These are phyloP conservation scores for Chymomyza amoena DNA, from an alignment of 2,888 invertebrate species.

Conservation along the genomic window DNA sequence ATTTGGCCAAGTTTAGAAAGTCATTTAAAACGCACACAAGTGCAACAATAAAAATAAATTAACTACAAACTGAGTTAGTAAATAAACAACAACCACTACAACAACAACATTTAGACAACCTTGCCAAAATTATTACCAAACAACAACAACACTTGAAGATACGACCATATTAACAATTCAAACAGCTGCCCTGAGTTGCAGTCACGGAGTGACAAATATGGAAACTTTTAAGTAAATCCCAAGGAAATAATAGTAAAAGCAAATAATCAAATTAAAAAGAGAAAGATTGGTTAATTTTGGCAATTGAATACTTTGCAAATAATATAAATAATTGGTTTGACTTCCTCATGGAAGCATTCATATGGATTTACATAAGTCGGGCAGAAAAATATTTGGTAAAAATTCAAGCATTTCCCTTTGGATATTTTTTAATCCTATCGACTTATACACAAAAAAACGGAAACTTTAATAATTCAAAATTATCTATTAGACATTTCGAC, in stretches of 20 bases:
- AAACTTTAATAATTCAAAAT: too few species aligned
- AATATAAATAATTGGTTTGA: too few species aligned
- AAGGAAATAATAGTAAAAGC: background rate
- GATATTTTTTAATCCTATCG: too few species aligned
- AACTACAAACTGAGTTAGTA: slow-evolving; percentile 3
- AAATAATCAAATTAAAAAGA: background rate
- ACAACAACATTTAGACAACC: background rate
- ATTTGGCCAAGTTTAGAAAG: slow-evolving; percentile 51
- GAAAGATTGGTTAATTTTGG: background rate
- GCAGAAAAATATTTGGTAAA: too few species aligned
- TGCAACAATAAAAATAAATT: slow-evolving; percentile 38
- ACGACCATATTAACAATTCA: background rate
- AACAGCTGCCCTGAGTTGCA: background rate
- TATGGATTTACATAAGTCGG: too few species aligned
- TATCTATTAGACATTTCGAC: too few species aligned
- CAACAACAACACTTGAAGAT: slow-evolving; percentile 10
- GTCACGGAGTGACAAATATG: background rate
- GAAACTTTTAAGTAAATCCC: background rate
- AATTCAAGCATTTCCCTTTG: too few species aligned
- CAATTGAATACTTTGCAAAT: too few species aligned
- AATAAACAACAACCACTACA: background rate
- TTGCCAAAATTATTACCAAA: slow-evolving; percentile 45
- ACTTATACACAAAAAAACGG: too few species aligned
- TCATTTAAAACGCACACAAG: slow-evolving; percentile 40
- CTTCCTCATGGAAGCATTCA: too few species aligned